phyloP scores from a whole-genome alignment of 2,888 invertebrate species.

The Lobophora halterata region DNA sequence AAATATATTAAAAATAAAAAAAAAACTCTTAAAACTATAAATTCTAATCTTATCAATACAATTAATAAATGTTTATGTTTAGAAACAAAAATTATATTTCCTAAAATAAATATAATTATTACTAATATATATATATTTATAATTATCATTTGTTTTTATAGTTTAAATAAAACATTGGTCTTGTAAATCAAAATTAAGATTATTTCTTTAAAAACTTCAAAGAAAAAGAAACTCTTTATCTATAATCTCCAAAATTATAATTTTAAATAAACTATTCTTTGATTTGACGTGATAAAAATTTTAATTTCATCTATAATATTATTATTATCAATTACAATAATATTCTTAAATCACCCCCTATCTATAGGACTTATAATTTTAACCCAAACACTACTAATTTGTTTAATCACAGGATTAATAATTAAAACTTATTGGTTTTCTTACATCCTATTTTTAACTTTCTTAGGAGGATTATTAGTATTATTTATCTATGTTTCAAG shows the following conservation, averaged over 20 bases:
- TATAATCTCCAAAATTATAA: conserved; percentile 87
- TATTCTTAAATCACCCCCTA: too few relatives aligned
- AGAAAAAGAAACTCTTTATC: conserved; percentile 79
- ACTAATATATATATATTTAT: conserved; percentile 58
- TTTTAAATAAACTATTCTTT: conserved; percentile 84
- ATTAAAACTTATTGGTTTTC: conserved; percentile 80
- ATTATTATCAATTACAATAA: conserved; percentile 47
- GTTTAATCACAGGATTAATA: conserved; percentile 68
- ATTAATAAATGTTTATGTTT: conserved; percentile 81
- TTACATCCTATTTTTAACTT: conserved; percentile 82
- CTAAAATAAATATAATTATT: conserved; percentile 73
- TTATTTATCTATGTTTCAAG: conserved; percentile 84
- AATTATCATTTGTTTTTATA: conserved; percentile 80
- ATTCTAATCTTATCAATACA: conserved; percentile 81
- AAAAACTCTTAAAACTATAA: conserved; percentile 81
- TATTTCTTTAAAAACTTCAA: conserved; percentile 80
- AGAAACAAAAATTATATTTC: conserved; percentile 75
- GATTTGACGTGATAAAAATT: conserved; percentile 62
- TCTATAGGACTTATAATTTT: conserved; percentile 78
- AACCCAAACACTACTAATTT: conserved; percentile 73
- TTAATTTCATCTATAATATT: conserved; percentile 60
- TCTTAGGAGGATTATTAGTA: conserved; percentile 83
- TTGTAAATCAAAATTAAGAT: conserved; percentile 84
- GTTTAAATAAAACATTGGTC: conserved; percentile 85
- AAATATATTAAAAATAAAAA: conserved; percentile 72